Conservation (phyloP, 2,888 invertebrate genomes). For the Neoaliturus tenellus region DNA sequence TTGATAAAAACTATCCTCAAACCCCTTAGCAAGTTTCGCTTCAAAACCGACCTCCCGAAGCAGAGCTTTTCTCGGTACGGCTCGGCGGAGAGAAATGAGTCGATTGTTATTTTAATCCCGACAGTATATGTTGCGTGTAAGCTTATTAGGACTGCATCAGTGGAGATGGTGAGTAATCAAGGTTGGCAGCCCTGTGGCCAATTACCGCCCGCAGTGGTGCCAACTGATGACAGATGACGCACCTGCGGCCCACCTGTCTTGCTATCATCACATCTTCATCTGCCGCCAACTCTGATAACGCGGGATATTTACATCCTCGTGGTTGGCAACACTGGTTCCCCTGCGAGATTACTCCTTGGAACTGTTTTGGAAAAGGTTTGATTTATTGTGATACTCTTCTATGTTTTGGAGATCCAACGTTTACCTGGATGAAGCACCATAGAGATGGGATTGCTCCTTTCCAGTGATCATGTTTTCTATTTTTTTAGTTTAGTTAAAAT, state of each 20-base stretch:
- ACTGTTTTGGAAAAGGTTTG: not conserved
- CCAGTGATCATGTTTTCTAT: no score
- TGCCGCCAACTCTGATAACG: constrained; percentile 25
- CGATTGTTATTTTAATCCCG: constrained; percentile 20
- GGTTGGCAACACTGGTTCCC: constrained; percentile 4
- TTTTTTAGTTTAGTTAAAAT: no score
- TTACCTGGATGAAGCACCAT: no score
- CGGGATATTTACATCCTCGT: constrained; percentile 18
- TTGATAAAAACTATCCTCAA: no score
- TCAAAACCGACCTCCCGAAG: no score
- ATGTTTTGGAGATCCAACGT: not conserved
- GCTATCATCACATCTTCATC: constrained; percentile 19
- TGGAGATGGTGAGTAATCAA: constrained; percentile 35
- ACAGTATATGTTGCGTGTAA: constrained; percentile 19
- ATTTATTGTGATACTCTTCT: not conserved
- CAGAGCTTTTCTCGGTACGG: no score
- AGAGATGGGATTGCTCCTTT: no score
- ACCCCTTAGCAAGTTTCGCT: no score
- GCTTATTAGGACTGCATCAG: constrained; percentile 30
- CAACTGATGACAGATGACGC: constrained; percentile 24
- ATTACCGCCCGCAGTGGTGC: constrained; percentile 19
- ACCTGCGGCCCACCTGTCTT: constrained; percentile 30
- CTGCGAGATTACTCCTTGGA: not conserved
- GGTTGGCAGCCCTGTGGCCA: constrained; percentile 23
- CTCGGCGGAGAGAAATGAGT: not conserved